Conservation (phyloP, 2,797 vertebrate genomes). For the Cirrhinus mrigala region DNA sequence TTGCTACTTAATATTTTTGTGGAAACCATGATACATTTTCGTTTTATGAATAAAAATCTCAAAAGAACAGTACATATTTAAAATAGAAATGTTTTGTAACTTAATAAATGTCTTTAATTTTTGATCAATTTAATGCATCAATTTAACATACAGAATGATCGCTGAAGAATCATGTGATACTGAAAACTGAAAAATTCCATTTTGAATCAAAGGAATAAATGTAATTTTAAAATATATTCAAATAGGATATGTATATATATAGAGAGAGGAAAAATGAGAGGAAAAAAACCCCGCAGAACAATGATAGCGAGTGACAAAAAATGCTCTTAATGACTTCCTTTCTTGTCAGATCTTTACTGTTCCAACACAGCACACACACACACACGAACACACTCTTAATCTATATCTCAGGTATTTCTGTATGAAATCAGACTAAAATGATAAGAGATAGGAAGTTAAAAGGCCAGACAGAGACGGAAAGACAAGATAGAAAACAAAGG, state of each 20-base stretch:
- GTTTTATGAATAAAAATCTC: no score
- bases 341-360: slow-evolving; percentile 42
- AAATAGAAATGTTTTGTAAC: neutral
- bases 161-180: neutral
- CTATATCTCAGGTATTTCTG: neutral
- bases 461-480: neutral
- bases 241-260: neutral
- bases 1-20: no score
- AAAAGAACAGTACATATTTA: neutral
- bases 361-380: neutral
- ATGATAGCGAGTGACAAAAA: slow-evolving; percentile 26
- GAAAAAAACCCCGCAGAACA: slow-evolving; percentile 16
- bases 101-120: neutral
- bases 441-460: slow-evolving; percentile 7
- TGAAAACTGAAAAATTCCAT: neutral
- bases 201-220: neutral
- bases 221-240: neutral
- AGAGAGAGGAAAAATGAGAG: no score
- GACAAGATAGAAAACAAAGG: neutral
- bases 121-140: neutral
- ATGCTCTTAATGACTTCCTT: slow-evolving; percentile 52
- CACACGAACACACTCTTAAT: slow-evolving; percentile 2
- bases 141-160: neutral
- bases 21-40: neutral
- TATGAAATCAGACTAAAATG: slow-evolving; percentile 8